Percentiles rank a stretch among this genome's conserved stretches.
Evolutionary conservation across 2,797 vertebrate species (phyloP).

Genomic region (Chelmon rostratus): DNA sequence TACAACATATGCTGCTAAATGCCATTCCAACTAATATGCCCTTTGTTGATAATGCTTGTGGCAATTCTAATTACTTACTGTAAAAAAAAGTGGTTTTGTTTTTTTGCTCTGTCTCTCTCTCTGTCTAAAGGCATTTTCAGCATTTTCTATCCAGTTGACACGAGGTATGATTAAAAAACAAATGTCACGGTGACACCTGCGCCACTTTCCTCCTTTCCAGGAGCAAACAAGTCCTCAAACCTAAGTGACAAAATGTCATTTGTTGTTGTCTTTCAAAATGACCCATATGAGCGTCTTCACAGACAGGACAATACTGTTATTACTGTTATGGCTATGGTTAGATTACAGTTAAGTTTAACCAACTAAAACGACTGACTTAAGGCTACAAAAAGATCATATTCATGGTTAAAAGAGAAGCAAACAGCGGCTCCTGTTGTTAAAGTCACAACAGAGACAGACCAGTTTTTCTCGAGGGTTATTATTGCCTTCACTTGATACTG

Average conservation of each 20-base stretch:
- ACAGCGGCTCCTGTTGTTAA: no score
- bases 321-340: no score
- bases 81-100: background rate
- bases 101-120: background rate
- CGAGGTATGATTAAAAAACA: background rate
- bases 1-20: slow-evolving; percentile 26
- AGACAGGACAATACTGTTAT: background rate
- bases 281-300: background rate
- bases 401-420: no score
- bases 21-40: background rate
- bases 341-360: no score
- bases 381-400: no score
- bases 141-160: background rate
- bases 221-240: background rate
- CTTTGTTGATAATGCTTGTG: slow-evolving; percentile 17
- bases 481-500: no score
- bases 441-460: no score
- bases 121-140: background rate
- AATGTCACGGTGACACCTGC: background rate
- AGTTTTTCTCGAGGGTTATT: no score
- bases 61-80: background rate
- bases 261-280: background rate
- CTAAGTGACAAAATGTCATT: background rate
- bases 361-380: no score
- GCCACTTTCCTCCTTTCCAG: background rate